Base-by-base conservation (phyloP, 2,888 invertebrate genomes). In the Eucriotettix oculatus region DNA sequence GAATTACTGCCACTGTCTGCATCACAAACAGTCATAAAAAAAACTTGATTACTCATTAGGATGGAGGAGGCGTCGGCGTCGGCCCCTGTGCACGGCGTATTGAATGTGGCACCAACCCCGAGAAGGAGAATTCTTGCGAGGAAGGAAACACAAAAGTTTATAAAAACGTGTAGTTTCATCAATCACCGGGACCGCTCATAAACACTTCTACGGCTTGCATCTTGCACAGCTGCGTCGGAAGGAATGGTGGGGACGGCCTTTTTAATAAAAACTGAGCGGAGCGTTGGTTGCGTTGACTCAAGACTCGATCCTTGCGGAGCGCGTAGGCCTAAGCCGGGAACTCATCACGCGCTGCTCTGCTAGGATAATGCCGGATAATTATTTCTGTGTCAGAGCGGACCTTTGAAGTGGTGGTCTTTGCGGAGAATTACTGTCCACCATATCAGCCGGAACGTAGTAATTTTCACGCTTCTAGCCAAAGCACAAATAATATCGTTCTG, bases 11-110 rank as follows among this genome's bases (percentile, higher is more conserved):
- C 61, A 61, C 60, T 55, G 61, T 53, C 54, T 61, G 64, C 62
- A 64, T 64, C 64, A 64, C 61, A 64, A 64, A 62, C 62, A 64
- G 62, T 58, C 62, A 63, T 63, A 64, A 64, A 63, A 61, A 60
- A 58, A 61, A 59, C 61, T 61, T 62, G 64, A 64, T 64, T 64
- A 62, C 64, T 64, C 60, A 61, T 64, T 62, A 61, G 62, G 42
- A 48, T 52, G 52, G 62, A 58, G 56, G 58, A 57, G 54, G 62
- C 62, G 62, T 62, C 62, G 58, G 42, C 56, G 16, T 5, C 7
- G 29, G 29, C 29, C 29, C 29, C 29, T 29, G 29, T 29, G 29
- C 29, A 29, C 29, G 29, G 29, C 29, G 29, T 29, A 29, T 29
- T 29, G 29, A 29, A 29, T 29, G 29, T 29, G 29, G 29, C 29